phyloP scores from a whole-genome alignment of 2,797 vertebrate species.

The Pteronotus mesoamericanus region DNA sequence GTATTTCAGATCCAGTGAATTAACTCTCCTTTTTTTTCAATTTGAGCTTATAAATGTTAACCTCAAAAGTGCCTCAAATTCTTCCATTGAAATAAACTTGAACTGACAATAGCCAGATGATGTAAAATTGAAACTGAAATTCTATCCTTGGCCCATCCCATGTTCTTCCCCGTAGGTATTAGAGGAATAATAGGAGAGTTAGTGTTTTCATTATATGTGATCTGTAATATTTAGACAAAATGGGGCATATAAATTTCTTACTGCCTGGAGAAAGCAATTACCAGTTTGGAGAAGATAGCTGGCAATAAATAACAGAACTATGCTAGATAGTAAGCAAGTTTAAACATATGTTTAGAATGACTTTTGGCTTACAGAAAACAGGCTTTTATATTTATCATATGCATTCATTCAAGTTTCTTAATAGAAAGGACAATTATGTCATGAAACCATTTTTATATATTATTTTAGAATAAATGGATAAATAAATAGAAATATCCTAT shows the following conservation, averaged over 20 bases:
- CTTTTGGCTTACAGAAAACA: conserved; percentile 69
- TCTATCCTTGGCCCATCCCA: conserved; percentile 63
- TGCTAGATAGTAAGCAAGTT: conserved; percentile 56
- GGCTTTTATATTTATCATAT: conserved; percentile 60
- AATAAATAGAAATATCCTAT: background rate
- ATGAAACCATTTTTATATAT: conserved; percentile 28
- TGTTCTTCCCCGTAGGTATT: conserved; percentile 68
- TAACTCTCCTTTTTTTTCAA: conserved; percentile 40
- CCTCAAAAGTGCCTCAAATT: conserved; percentile 71
- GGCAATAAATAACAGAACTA: conserved; percentile 69
- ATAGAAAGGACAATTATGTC: conserved; percentile 47
- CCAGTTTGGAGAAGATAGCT: conserved; percentile 41
- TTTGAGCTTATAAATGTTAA: conserved; percentile 72
- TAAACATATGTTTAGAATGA: conserved; percentile 69
- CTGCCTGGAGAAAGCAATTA: conserved; percentile 73
- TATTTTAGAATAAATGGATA: conserved; percentile 58
- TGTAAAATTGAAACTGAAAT: conserved; percentile 66
- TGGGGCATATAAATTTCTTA: conserved; percentile 68
- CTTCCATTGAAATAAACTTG: conserved; percentile 64
- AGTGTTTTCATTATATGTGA: conserved; percentile 56
- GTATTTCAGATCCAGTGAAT: conserved; percentile 60
- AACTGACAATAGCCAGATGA: conserved; percentile 75
- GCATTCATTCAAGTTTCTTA: conserved; percentile 54
- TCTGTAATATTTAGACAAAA: conserved; percentile 64
- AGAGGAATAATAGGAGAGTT: conserved; percentile 43